These are phyloP conservation scores for Boloria selene DNA, from an alignment of 2,888 invertebrate species.

Conservation along the genomic window DNA sequence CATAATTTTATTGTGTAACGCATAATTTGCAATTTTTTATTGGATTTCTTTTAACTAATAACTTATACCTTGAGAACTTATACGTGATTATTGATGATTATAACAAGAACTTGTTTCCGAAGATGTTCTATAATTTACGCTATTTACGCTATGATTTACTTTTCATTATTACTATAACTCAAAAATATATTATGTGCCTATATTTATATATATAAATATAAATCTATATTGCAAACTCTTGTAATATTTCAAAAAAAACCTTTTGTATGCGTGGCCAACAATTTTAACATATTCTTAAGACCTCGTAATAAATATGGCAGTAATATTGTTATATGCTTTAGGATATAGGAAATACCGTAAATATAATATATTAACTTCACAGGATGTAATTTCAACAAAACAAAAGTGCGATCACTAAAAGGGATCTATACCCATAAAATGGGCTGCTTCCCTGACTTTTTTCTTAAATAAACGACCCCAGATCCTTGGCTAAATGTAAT, in stretches of 20 bases:
- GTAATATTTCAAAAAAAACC: background rate
- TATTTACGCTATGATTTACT: too few species aligned
- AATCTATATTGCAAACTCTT: background rate
- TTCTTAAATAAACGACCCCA: conserved; percentile 49
- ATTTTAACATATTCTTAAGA: conserved; percentile 6
- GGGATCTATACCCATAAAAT: too few species aligned
- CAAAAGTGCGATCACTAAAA: background rate
- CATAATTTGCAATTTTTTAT: too few species aligned
- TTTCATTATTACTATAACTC: too few species aligned
- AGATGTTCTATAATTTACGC: too few species aligned
- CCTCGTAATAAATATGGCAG: background rate
- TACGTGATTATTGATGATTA: too few species aligned
- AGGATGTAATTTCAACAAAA: background rate
- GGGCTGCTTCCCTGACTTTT: background rate
- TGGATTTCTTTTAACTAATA: too few species aligned
- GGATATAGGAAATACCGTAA: background rate
- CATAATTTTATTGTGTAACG: too few species aligned
- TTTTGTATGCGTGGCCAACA: conserved; percentile 2
- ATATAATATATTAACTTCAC: conserved; percentile 3
- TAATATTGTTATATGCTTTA: background rate
- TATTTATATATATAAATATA: background rate
- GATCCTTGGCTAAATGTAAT: conserved; percentile 58
- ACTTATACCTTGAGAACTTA: too few species aligned
- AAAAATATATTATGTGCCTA: too few species aligned
- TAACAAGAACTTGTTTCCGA: too few species aligned